Percentiles rank a stretch among this genome's conserved stretches.
Conservation (phyloP, 2,113 vertebrate genomes). For the Amphiprion percula region DNA sequence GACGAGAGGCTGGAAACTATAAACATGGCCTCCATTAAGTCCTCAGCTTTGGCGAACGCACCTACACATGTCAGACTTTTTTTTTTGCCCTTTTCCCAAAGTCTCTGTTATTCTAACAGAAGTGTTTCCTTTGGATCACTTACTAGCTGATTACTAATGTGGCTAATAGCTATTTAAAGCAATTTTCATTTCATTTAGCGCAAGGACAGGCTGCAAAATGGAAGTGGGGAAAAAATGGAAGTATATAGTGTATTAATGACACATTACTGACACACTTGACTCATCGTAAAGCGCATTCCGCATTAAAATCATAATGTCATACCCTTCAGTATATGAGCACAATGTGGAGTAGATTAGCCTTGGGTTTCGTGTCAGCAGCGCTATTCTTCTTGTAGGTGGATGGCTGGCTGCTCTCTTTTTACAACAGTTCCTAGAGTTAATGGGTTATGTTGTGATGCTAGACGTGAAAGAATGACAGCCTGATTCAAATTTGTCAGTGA, state of each 20-base stretch:
- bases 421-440: slow-evolving; percentile 1
- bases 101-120: slow-evolving; percentile 66
- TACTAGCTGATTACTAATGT: slow-evolving; percentile 50
- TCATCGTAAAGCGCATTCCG: neutral
- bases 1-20: slow-evolving; percentile 48
- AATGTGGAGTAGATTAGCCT: neutral
- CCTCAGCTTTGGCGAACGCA: slow-evolving; percentile 59
- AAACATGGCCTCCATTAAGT: slow-evolving; percentile 76
- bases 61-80: slow-evolving; percentile 66
- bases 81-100: slow-evolving; percentile 9
- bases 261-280: slow-evolving; percentile 1
- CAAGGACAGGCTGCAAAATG: slow-evolving; percentile 35
- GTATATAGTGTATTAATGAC: neutral
- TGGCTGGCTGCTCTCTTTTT: neutral
- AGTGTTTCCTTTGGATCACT: slow-evolving; percentile 60
- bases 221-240: slow-evolving; percentile 29
- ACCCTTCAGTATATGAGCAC: neutral
- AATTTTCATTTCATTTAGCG: slow-evolving; percentile 42
- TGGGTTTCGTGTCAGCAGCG: neutral
- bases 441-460: slow-evolving; percentile 32
- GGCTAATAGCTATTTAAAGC: slow-evolving; percentile 51
- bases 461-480: slow-evolving; percentile 9
- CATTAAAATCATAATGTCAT: neutral
- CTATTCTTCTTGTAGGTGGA: neutral
- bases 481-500: neutral